phyloP scores from a whole-genome alignment of 2,797 vertebrate species.

The Clarias fuscus region DNA sequence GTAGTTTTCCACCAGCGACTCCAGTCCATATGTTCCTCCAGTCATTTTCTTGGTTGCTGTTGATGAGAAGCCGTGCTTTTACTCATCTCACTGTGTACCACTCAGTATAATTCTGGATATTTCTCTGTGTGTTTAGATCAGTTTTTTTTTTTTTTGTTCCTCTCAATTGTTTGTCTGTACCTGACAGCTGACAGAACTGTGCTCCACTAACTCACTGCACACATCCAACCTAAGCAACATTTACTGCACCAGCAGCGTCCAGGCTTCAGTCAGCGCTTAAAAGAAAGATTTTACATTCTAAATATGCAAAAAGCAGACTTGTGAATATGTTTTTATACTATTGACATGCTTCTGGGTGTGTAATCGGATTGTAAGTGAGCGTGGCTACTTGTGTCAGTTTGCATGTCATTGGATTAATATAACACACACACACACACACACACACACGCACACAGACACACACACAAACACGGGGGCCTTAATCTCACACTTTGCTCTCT shows the following conservation, averaged over 20 bases:
- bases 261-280: not conserved
- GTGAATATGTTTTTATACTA: constrained; percentile 6
- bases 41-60: not conserved
- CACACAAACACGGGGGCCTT: constrained; percentile 83
- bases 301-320: not conserved
- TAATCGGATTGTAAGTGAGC: constrained; percentile 97
- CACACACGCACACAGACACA: constrained; percentile 80
- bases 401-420: constrained; percentile 91
- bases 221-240: not conserved
- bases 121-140: not conserved
- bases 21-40: not conserved
- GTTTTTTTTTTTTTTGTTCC: not conserved
- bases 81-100: not conserved
- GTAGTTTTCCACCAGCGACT: not conserved
- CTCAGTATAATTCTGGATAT: not conserved
- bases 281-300: not conserved
- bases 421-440: constrained; percentile 77
- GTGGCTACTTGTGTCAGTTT: constrained; percentile 96
- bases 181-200: not conserved
- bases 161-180: not conserved
- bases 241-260: not conserved
- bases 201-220: not conserved
- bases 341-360: constrained; percentile 68
- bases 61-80: not conserved
- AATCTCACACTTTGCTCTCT: constrained; percentile 77